Percentiles rank a stretch among this genome's conserved stretches.
Evolutionary conservation across 2,797 vertebrate genomes (phyloP).

Genomic region (Ispidina picta): DNA sequence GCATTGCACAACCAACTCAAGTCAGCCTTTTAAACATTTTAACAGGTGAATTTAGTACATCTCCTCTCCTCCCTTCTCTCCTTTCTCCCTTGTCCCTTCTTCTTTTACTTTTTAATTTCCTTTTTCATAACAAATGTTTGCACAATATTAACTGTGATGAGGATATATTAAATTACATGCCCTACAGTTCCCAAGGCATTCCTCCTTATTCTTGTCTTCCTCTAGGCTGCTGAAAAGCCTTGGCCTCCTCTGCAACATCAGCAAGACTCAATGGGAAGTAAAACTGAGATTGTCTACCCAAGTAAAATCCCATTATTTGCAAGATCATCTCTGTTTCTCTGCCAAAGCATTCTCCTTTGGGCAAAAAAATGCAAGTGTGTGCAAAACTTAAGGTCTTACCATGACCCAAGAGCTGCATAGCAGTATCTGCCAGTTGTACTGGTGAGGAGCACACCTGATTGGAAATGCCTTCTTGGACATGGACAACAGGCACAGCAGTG

Average conservation of each 20-base stretch:
- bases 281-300: not conserved
- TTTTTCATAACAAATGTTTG: not conserved
- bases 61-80: not conserved
- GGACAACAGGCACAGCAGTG: not conserved
- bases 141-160: not conserved
- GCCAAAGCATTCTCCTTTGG: not conserved
- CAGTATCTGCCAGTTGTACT: not conserved
- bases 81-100: not conserved
- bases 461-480: not conserved
- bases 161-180: not conserved
- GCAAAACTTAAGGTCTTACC: not conserved
- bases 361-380: not conserved
- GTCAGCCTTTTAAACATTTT: not conserved
- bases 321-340: not conserved
- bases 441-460: not conserved
- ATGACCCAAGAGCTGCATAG: not conserved
- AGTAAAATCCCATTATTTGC: not conserved
- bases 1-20: not conserved
- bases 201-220: not conserved
- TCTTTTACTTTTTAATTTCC: not conserved
- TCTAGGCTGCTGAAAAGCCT: not conserved
- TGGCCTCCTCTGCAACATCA: not conserved
- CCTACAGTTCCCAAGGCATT: not conserved
- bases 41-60: not conserved
- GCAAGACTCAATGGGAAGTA: not conserved